Percentiles rank a stretch among this genome's conserved stretches.
These are phyloP conservation scores for Rhinolophus ferrumequinum DNA, from an alignment of 2,113 vertebrate genomes.

Conservation along the genomic window DNA sequence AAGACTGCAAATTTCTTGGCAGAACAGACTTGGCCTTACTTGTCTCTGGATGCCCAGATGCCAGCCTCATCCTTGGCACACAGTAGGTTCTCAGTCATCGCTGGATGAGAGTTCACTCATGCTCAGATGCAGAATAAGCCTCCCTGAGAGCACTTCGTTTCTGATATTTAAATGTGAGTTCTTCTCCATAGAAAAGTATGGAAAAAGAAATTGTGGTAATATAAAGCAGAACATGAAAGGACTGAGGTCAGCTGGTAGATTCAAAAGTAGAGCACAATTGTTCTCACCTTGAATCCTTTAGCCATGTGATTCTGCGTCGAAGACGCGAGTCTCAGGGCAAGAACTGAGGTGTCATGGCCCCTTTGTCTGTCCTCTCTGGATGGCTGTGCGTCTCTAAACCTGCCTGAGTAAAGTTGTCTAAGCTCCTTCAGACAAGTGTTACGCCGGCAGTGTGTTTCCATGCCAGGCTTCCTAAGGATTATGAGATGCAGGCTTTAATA, in stretches of 20 bases:
- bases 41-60: background rate
- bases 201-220: background rate
- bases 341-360: fast-evolving
- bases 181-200: background rate
- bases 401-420: background rate
- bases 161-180: background rate
- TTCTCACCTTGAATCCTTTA: background rate
- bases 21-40: background rate
- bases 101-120: background rate
- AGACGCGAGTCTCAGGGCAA: background rate
- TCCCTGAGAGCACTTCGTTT: background rate
- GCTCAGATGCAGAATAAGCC: background rate
- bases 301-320: fast-evolving
- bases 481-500: slow-evolving; percentile 64
- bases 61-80: background rate
- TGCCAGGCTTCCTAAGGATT: slow-evolving; percentile 41
- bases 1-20: background rate
- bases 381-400: background rate
- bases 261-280: background rate
- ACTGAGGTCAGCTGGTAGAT: background rate
- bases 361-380: background rate
- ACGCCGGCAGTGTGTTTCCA: background rate
- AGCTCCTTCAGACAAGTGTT: background rate
- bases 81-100: background rate
- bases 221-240: background rate